Conservation (phyloP, 2,888 invertebrate genomes). For the Vesta saturnalis region DNA sequence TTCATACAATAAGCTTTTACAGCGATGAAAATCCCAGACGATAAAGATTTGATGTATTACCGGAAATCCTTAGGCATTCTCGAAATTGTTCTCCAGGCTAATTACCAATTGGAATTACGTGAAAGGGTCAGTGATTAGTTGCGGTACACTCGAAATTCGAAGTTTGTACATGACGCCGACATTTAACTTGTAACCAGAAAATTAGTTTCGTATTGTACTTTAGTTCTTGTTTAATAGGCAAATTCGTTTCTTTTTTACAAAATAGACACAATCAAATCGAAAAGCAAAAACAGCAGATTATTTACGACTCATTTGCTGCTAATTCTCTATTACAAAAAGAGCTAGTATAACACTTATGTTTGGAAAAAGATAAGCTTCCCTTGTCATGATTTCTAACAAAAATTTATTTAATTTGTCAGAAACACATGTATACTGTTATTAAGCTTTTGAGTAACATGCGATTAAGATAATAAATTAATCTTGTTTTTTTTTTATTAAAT, state of each 20-base stretch:
- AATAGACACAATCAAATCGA: too few species aligned
- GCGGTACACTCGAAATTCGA: constrained; percentile 3
- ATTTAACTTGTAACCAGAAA: constrained; percentile 2
- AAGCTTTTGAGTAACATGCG: neutral
- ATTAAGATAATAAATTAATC: neutral
- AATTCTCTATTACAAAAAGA: too few species aligned
- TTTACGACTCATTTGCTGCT: too few species aligned
- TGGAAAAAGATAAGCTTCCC: neutral
- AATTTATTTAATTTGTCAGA: neutral
- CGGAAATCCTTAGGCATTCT: constrained; percentile 5
- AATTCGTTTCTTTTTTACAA: too few species aligned
- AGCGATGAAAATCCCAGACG: neutral
- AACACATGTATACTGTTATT: neutral
- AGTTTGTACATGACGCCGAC: neutral
- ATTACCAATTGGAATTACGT: constrained; percentile 6
- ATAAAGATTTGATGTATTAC: constrained; percentile 2
- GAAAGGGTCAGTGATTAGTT: constrained; percentile 12
- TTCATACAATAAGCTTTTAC: neutral
- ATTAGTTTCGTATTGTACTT: neutral
- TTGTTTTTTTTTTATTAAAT: neutral
- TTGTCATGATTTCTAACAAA: neutral
- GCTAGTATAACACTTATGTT: too few species aligned
- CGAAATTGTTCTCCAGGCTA: constrained; percentile 2
- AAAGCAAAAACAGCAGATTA: too few species aligned
- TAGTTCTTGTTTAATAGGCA: too few species aligned